Conservation (phyloP, 1,140 invertebrate genomes). For the Drosophila trapezifrons region DNA sequence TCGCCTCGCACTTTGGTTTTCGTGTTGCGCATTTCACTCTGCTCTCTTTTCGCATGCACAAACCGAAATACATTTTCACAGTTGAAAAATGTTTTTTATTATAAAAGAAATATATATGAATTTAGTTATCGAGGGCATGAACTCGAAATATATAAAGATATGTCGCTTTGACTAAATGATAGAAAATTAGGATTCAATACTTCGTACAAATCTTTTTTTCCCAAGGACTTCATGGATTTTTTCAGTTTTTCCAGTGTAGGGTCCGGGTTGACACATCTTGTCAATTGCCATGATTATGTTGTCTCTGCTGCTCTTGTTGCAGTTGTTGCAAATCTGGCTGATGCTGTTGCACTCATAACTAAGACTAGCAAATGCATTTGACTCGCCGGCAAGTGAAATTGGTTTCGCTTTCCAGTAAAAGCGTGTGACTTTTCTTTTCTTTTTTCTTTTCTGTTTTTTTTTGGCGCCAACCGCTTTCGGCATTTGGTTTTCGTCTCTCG, state of each 20-base stretch:
- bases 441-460: constrained; percentile 11
- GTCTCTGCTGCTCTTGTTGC: constrained; percentile 41
- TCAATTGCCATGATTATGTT: constrained; percentile 76
- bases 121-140: no score
- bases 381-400: constrained; percentile 70
- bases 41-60: constrained; percentile 36
- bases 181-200: no score
- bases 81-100: neutral
- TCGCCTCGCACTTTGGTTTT: constrained; percentile 35
- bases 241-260: constrained; percentile 14
- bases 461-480: constrained; percentile 20
- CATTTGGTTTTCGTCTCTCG: constrained; percentile 28
- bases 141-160: neutral
- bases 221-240: no score
- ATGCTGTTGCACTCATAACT: constrained; percentile 54
- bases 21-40: constrained; percentile 40
- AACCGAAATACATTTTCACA: neutral
- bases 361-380: constrained; percentile 40
- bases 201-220: no score
- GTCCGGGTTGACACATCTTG: constrained; percentile 67
- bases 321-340: constrained; percentile 11
- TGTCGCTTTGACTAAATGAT: neutral
- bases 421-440: constrained; percentile 70
- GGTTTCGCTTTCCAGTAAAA: constrained; percentile 65
- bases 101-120: neutral